Evolutionary conservation across 2,797 vertebrate genomes (phyloP).

Genomic region (Mormyrus hasselquistii): DNA sequence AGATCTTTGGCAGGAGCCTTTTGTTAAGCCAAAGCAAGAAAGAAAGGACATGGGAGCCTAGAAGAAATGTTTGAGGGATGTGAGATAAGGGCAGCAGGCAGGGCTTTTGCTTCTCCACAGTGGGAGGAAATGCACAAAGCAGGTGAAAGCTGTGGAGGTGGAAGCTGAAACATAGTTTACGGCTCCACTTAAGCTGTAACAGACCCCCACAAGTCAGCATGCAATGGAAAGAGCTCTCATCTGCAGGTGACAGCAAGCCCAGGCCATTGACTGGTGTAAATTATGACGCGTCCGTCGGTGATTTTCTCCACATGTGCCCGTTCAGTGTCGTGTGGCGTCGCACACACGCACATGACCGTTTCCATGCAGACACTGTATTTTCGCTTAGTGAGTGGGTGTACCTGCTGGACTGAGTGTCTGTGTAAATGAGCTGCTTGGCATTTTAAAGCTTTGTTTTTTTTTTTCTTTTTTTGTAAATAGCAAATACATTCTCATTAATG

Average conservation of each 20-base stretch:
- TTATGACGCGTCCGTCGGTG: neutral
- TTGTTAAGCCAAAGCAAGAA: neutral
- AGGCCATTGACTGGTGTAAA: neutral
- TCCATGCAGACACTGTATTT: neutral
- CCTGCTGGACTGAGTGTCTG: neutral
- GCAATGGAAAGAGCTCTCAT: neutral
- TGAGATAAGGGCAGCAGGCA: neutral
- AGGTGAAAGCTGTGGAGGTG: neutral
- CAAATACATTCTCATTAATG: conserved; percentile 6
- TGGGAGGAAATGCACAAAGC: conserved; percentile 2
- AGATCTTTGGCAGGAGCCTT: neutral
- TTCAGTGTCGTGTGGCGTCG: neutral
- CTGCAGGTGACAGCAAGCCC: neutral
- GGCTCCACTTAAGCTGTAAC: neutral
- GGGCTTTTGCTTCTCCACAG: neutral
- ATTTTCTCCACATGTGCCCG: neutral
- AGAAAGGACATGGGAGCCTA: neutral
- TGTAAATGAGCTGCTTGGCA: conserved; percentile 9
- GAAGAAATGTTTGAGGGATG: neutral
- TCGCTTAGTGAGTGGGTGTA: neutral
- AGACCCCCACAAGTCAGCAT: neutral
- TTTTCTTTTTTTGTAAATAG: neutral
- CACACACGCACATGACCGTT: neutral
- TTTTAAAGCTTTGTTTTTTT: neutral
- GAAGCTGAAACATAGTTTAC: neutral